These are phyloP conservation scores for Clarias magur DNA, from an alignment of 2,113 vertebrate genomes.

Conservation along the genomic window DNA sequence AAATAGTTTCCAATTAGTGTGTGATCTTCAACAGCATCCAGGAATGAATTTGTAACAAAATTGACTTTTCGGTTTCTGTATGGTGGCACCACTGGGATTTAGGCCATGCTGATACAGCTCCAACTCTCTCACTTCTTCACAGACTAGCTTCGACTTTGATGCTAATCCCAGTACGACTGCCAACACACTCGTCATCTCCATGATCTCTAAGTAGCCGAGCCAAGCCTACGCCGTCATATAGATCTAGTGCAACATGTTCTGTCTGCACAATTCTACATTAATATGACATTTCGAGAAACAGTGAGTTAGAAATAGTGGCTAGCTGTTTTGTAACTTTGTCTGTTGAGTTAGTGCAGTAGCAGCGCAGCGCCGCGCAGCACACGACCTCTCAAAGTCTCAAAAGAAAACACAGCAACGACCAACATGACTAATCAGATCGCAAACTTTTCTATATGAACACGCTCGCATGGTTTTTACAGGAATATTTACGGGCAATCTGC, in stretches of 20 bases:
- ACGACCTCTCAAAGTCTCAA: background rate
- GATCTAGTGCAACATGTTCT: background rate
- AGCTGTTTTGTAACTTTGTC: background rate
- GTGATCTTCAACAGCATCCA: background rate
- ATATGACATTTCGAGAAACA: background rate
- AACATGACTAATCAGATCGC: background rate
- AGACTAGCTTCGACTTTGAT: background rate
- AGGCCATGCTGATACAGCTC: background rate
- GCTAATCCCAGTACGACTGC: background rate
- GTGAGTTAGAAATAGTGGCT: background rate
- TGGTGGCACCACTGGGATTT: background rate
- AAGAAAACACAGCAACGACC: background rate
- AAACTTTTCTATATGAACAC: background rate
- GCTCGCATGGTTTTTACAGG: background rate
- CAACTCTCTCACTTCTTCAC: background rate
- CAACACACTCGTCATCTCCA: background rate
- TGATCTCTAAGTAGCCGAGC: background rate
- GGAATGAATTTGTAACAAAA: background rate
- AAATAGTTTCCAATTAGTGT: background rate
- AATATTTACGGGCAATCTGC: background rate
- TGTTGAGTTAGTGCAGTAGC: background rate
- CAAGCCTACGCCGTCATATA: background rate
- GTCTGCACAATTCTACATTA: background rate
- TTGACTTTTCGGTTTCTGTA: background rate
- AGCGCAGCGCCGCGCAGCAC: background rate